These are phyloP conservation scores for Scartelaos histophorus DNA, from an alignment of 2,113 vertebrate genomes.

Conservation along the genomic window DNA sequence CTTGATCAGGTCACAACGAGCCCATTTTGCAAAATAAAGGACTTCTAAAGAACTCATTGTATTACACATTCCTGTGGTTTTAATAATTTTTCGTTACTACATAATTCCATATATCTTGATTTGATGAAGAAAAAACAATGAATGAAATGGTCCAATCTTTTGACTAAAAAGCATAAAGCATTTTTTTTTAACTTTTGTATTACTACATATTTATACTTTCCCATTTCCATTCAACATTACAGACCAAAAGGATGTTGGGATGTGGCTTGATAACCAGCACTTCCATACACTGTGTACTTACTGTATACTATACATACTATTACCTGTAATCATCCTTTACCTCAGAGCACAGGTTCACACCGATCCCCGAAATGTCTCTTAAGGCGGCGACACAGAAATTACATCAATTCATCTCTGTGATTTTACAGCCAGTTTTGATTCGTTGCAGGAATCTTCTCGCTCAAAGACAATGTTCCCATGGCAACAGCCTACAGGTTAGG, in stretches of 20 bases:
- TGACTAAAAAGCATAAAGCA: too few relatives aligned
- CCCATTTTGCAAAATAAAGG: too few relatives aligned
- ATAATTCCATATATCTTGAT: too few relatives aligned
- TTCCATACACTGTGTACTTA: too few relatives aligned
- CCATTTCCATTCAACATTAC: background rate
- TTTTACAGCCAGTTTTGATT: conserved; percentile 41
- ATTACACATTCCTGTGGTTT: too few relatives aligned
- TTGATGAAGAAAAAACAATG: too few relatives aligned
- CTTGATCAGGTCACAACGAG: too few relatives aligned
- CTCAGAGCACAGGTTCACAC: conserved; percentile 20
- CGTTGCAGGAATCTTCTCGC: conserved; percentile 40
- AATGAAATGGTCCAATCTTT: too few relatives aligned
- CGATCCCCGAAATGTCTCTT: conserved; percentile 24
- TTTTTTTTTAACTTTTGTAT: too few relatives aligned
- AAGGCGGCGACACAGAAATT: conserved; percentile 27
- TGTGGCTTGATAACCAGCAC: background rate
- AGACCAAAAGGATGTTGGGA: too few relatives aligned
- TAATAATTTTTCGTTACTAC: too few relatives aligned
- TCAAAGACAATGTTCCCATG: conserved; percentile 64
- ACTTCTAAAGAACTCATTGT: too few relatives aligned
- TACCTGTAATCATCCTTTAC: conserved; percentile 20
- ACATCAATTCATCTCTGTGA: conserved; percentile 51
- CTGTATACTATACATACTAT: background rate
- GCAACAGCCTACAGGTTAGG: conserved; percentile 66
- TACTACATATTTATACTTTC: background rate